Evolutionary conservation across 2,888 invertebrate species (phyloP), one percentile per base, ranked within the genome.

Genomic region (Pomacea canaliculata): DNA sequence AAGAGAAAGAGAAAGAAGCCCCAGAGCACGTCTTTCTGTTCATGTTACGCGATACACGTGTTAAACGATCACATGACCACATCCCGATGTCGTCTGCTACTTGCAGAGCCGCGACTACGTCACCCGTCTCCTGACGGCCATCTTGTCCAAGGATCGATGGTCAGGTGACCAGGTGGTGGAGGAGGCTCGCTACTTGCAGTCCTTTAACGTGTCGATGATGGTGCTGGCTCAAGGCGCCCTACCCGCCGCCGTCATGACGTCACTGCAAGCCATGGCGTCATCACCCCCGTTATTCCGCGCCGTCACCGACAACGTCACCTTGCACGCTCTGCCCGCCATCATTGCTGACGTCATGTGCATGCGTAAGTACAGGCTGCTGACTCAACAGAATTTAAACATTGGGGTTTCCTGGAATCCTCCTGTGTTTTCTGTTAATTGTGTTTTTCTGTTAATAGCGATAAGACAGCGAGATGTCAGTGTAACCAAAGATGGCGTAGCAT

Each of bases 241-340:
- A 2, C 60, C 74, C 18, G 1, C 13, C 16, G 9, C 16, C 62
- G 63, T 68, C n/a, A 18, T 68, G 74, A 62, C 67, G 23, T 59
- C 69, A 12, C 69, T 74, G 69, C 74, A 68, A 46, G 49, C 60
- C 48, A 74, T 74, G 74, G 74, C 74, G 62, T 74, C 74, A 16
- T 69, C 74, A 9, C 68, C 68, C 0, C 48, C 49, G 62, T 68
- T 60, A 62, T 74, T 74, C 69, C 74, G 74, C 46, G 46, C 69
- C 19, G 69, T 74, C 18, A 18, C 46, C 27, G 74, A 74, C 69
- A 74, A 51, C 69, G 74, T 74, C 69, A 74, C 74, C 1, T 18
- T 74, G 62, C 69, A 67, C 74, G 69, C 69, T n/a, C 69, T 74
- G 23, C 74, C 73, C 27, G 56, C 69, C 63, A 49, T 74, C 60